Evolutionary conservation across 2,113 vertebrate species (phyloP).

Genomic region (Syngnathus typhle): DNA sequence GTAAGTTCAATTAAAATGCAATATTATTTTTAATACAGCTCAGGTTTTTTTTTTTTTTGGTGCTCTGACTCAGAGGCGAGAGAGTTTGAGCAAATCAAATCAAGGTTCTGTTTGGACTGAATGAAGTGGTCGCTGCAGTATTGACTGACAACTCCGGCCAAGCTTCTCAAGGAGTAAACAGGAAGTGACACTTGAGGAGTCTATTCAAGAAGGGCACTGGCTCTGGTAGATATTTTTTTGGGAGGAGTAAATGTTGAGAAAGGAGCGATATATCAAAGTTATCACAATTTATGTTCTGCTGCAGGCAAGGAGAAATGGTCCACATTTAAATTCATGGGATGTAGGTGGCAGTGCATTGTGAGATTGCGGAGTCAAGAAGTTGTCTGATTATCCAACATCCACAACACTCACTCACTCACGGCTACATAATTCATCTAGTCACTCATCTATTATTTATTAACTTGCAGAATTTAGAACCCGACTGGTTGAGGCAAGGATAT

Average conservation of each 20-base stretch:
- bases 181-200: conserved; percentile 29
- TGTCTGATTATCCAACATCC: conserved; percentile 10
- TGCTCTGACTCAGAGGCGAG: conserved; percentile 20
- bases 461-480: conserved; percentile 26
- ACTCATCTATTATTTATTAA: conserved; percentile 41
- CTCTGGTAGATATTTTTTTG: conserved; percentile 25
- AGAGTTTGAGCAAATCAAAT: conserved; percentile 30
- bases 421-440: conserved; percentile 42
- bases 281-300: conserved; percentile 15
- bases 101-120: conserved; percentile 30
- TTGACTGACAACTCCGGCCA: conserved; percentile 38
- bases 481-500: conserved; percentile 18
- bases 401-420: conserved; percentile 10
- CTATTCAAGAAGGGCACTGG: conserved; percentile 14
- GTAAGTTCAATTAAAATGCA: background rate
- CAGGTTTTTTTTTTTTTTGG: background rate
- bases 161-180: conserved; percentile 32
- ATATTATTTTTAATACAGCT: background rate
- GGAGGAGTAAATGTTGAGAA: conserved; percentile 24
- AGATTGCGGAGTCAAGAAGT: background rate
- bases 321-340: conserved; percentile 13
- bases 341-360: background rate
- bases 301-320: background rate
- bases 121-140: conserved; percentile 41
- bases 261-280: conserved; percentile 8